Base-by-base conservation (phyloP, 2,797 vertebrate species). In the Gymnopithys bicolor region DNA sequence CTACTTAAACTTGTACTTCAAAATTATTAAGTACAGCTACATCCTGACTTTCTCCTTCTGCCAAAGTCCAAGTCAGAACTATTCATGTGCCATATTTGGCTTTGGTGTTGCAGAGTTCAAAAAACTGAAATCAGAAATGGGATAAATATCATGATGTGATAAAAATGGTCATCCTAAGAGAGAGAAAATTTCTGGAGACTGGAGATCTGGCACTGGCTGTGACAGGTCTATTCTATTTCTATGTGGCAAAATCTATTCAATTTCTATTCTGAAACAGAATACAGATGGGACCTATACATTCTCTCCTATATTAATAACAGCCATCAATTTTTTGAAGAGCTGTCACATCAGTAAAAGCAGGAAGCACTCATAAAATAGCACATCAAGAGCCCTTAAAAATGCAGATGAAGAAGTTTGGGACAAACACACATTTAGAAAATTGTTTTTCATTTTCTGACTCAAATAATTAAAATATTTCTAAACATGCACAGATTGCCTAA, bases 371-470 rank as follows among this genome's bases (percentile, higher is more conserved):
- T n/a, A 51, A 53, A 83, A 45, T 23, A 77, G 75, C 15, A 5
- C 64, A 52, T 67, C 56, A 85, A 87, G 49, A 78, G 87, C 64
- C 37, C 33, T 91, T 79, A 89, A 84, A 91, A 80, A 93, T 13
- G 19, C 37, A 88, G 58, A 68, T 10, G 4, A 74, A 69, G 67
- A 59, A 41, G 49, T 87, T 94, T 55, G 90, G 73, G 83, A 87
- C 64, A 77, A 92, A 93, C 30, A 81, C 17, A 56, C 15, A 83
- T 35, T 53, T 64, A 85, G 17, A 46, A 92, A 93, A 92, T 74
- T 52, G 66, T 35, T 91, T 90, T 94, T 91, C 69, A 48, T 14
- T 93, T 92, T 94, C 43, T 81, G 55, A 39, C 27, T 85, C 7
- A 2, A 30, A 32, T 86, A 86, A 94, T 86, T 48, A 58, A 25